phyloP scores from a whole-genome alignment of 2,797 vertebrate species.

The Neosilurus mollespiculum region DNA sequence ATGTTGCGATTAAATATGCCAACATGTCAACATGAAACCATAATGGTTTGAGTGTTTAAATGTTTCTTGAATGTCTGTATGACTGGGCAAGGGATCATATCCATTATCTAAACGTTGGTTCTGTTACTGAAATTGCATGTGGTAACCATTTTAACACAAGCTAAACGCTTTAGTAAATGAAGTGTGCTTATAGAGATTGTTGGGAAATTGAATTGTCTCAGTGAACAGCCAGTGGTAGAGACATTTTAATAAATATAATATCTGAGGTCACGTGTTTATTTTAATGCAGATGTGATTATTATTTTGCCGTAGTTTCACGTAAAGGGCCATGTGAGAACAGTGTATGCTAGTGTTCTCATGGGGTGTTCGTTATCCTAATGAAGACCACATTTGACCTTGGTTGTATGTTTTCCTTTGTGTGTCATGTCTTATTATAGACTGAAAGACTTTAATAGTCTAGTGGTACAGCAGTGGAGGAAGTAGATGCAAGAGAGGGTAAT shows the following conservation, averaged over 20 bases:
- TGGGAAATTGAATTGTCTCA: conserved; percentile 23
- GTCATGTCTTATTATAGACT: conserved; percentile 59
- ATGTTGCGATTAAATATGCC: conserved; percentile 18
- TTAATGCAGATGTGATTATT: conserved; percentile 39
- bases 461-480: conserved; percentile 46
- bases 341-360: conserved; percentile 46
- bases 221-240: conserved; percentile 13
- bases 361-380: conserved; percentile 54
- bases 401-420: conserved; percentile 64
- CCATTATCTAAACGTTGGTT: conserved; percentile 32
- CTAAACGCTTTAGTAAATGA: conserved; percentile 37
- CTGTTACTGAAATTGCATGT: conserved; percentile 32
- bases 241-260: conserved; percentile 23
- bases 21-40: conserved; percentile 41
- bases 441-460: conserved; percentile 50
- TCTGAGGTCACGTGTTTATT: conserved; percentile 30
- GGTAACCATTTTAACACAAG: conserved; percentile 26
- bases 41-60: conserved; percentile 39
- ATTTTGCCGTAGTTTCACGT: conserved; percentile 48
- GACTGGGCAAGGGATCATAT: conserved; percentile 25
- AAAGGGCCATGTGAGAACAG: conserved; percentile 48
- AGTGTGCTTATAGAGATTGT: conserved; percentile 19
- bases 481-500: conserved; percentile 47
- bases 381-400: conserved; percentile 60
- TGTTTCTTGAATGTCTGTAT: conserved; percentile 20